Evolutionary conservation across 2,888 invertebrate genomes (phyloP), one percentile per base, ranked within the genome.

Genomic region (Drosophila robusta): DNA sequence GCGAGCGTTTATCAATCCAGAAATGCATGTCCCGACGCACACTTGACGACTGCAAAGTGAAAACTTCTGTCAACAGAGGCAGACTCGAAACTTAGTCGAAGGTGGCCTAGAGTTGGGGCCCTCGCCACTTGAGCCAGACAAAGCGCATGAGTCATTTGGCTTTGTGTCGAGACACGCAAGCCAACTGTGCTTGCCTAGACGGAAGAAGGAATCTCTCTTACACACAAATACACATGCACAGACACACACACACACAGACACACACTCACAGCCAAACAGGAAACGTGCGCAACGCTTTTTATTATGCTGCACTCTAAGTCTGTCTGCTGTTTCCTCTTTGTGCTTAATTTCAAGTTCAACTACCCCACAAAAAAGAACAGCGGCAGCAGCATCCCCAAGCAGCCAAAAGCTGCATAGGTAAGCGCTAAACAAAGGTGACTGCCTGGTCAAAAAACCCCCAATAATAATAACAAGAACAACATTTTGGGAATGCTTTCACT

Each of bases 1-100:
- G 95, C 92, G 95, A 95, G 90, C 96, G 95, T 93, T 96, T 96
- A 92, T 96, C 96, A 92, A 96, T 96, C 96, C 96, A 96, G 94
- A 96, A 96, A 96, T 96, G 96, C 96, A 96, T 96, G 34, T 70
- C 42, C 52, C 44, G 50, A 52, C 80, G 24, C 32, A 16, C 63
- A 79, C 75, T 75, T 63, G 29, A 51, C 80, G 70, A 54, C 68
- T 58, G 36, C 36, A 16, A 42, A 77, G 45, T 69, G 60, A 39
- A 46, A 58, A 57, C 63, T 60, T 18, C 29, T 63, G 64, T 69
- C 69, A 65, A 32, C 62, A n/a, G 32, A 50, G 66, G 58, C 52
- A 57, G 58, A 64, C 52, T 66, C 46, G 32, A 67, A 82, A 87
- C 81, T 77, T 87, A 74, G 72, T 84, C 67, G 55, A 70, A 77